A percentile compares a stretch with the other conserved stretches of the same genome.
These are phyloP conservation scores for Orbicella faveolata DNA, from an alignment of 64 coral and sea anemone genomes.

Conservation along the genomic window DNA sequence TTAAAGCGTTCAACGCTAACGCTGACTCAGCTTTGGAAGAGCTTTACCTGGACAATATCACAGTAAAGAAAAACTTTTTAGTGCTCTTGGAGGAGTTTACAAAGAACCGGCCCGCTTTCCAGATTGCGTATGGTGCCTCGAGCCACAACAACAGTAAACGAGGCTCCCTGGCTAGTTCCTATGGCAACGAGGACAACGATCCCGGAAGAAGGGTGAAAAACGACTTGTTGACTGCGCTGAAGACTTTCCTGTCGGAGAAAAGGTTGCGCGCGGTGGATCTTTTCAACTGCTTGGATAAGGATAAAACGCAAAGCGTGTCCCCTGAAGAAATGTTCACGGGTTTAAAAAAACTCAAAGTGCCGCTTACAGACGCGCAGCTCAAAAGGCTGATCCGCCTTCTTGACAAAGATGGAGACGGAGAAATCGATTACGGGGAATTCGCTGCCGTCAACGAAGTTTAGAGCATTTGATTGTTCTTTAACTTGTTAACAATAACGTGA, in stretches of 20 bases:
- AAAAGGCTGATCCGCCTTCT: constrained; percentile 52
- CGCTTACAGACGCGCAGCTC: constrained; percentile 60
- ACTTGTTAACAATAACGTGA: too few relatives aligned
- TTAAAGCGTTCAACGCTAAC: constrained; percentile 65
- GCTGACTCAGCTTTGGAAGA: constrained; percentile 45
- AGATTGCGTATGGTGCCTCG: constrained; percentile 18
- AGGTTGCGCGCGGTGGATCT: constrained; percentile 66
- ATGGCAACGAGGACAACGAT: neutral
- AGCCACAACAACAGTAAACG: neutral
- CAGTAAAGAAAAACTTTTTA: constrained; percentile 37
- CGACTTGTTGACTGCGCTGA: constrained; percentile 46
- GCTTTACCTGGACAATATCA: constrained; percentile 59
- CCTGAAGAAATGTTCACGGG: constrained; percentile 65
- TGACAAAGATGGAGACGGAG: constrained; percentile 63
- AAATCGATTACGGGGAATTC: constrained; percentile 73
- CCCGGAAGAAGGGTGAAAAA: constrained; percentile 26
- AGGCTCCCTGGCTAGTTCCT: neutral
- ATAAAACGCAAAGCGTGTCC: constrained; percentile 33
- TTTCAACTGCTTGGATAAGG: constrained; percentile 74
- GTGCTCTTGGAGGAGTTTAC: constrained; percentile 31
- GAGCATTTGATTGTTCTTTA: neutral
- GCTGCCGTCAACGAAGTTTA: constrained; percentile 54
- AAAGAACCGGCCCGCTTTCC: constrained; percentile 9
- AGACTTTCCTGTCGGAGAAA: constrained; percentile 62
- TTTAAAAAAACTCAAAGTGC: constrained; percentile 44